Evolutionary conservation across 2,797 vertebrate species (phyloP), one percentile per base, ranked within the genome.

Genomic region (Tokudaia muenninki): DNA sequence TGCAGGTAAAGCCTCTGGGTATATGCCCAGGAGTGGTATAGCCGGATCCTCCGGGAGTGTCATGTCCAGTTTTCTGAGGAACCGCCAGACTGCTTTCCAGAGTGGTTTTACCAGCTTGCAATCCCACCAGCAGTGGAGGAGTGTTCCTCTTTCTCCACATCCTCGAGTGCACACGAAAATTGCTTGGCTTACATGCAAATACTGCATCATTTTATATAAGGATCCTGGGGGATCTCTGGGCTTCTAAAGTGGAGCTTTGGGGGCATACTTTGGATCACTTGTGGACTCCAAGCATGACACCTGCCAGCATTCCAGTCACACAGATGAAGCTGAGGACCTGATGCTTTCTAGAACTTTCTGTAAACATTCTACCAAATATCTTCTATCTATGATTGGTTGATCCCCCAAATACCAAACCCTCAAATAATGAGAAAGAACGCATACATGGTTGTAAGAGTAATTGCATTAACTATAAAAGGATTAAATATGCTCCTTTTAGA

Each of bases 381-480:
- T 91, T 72, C 12, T 44, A 50, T n/a, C 63, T 10, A 41, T 3
- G 3, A 3, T 52, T 67, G 4, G 2, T 50, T 86, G 61, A 31
- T 11, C 7, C 37, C 52, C 2, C 24, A 22, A 50, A 57, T 67
- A 24, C 59, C 47, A 1, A 67, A 47, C 4, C 16, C 12, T 11
- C 13, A 29, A 61, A 61, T 17, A 59, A 50, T 13, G 24, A 79
- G 9, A 17, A 8, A 1, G 3, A 37, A n/a, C 19, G 17, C 16
- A 21, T 24, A 34, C 1, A 47, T 31, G 72, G n/a, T n/a, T 93
- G 3, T 65, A 44, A 77, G 31, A 79, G 29, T 24, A 70, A 70
- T 41, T 78, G n/a, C 1, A 55, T 41, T 88, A 83, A 93, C 84
- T 78, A 6, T 70, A 80, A 95, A 94, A 90, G 19, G 12, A 91